Percentiles rank a stretch among this genome's conserved stretches.
Conservation (phyloP, 2,113 vertebrate species). For the Eulemur macaco region DNA sequence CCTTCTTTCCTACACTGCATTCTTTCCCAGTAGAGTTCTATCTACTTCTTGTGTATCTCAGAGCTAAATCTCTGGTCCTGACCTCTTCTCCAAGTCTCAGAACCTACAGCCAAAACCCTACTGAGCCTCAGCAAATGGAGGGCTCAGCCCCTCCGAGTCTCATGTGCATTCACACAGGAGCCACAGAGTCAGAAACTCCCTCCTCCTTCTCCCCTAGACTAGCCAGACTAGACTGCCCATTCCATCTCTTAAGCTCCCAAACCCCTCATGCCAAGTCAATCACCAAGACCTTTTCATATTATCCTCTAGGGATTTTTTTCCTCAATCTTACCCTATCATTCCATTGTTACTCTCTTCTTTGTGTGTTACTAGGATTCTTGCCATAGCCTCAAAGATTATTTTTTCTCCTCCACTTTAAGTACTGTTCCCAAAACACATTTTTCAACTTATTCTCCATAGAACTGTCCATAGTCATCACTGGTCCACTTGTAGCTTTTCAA, state of each 20-base stretch:
- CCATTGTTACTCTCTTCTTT: background rate
- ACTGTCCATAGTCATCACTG: background rate
- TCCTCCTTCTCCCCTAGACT: rapidly evolving
- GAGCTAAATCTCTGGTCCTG: background rate
- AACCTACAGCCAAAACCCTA: background rate
- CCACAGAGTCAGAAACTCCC: rapidly evolving
- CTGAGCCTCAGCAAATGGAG: background rate
- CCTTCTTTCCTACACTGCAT: background rate
- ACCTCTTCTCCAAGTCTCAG: background rate
- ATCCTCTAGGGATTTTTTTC: background rate
- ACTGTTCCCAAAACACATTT: background rate
- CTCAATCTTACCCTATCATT: background rate
- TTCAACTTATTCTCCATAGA: background rate
- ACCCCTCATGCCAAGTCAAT: background rate
- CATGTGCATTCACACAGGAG: rapidly evolving
- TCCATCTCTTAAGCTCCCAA: background rate
- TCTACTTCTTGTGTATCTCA: background rate
- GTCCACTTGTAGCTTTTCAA: background rate
- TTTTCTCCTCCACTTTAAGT: background rate
- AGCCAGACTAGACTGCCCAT: rapidly evolving
- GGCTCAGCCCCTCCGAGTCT: background rate
- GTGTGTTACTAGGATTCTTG: background rate
- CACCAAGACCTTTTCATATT: rapidly evolving
- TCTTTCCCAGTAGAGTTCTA: background rate
- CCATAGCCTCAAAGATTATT: background rate